A percentile compares a stretch with the other conserved stretches of the same genome.
Evolutionary conservation across 2,888 invertebrate species (phyloP).

Genomic region (Idaea biselata): DNA sequence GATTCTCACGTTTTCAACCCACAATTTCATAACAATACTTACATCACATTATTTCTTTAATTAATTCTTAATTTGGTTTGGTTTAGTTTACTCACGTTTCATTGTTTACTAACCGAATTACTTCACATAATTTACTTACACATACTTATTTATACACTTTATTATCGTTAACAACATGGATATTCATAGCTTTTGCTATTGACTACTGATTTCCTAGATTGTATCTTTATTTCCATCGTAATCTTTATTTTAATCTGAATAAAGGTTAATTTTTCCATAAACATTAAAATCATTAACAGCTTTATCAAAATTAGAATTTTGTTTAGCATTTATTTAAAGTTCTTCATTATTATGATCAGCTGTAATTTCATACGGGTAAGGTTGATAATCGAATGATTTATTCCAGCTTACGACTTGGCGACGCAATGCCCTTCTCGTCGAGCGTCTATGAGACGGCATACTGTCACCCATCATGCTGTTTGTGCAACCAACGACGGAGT

Average conservation of each 20-base stretch:
- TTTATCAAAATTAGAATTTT: conserved; percentile 1
- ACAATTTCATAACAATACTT: conserved; percentile 25
- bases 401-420: conserved; percentile 89
- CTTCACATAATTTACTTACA: background rate
- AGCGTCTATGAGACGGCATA: conserved; percentile 85
- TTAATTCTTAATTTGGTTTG: conserved; percentile 13
- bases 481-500: conserved; percentile 75
- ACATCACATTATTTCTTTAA: conserved; percentile 22
- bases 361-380: conserved; percentile 4
- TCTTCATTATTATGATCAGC: conserved; percentile 5
- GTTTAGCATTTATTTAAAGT: background rate
- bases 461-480: conserved; percentile 81
- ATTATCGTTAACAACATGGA: background rate
- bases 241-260: background rate
- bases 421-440: conserved; percentile 88
- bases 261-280: background rate
- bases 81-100: conserved; percentile 16
- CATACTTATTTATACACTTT: background rate
- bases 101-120: conserved; percentile 1
- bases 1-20: conserved; percentile 20
- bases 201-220: background rate
- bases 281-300: background rate
- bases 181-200: background rate
- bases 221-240: background rate
- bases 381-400: conserved; percentile 9